phyloP scores from a whole-genome alignment of 37 sponge, comb jelly and placozoan genomes.

The Tethya wilhelma region DNA sequence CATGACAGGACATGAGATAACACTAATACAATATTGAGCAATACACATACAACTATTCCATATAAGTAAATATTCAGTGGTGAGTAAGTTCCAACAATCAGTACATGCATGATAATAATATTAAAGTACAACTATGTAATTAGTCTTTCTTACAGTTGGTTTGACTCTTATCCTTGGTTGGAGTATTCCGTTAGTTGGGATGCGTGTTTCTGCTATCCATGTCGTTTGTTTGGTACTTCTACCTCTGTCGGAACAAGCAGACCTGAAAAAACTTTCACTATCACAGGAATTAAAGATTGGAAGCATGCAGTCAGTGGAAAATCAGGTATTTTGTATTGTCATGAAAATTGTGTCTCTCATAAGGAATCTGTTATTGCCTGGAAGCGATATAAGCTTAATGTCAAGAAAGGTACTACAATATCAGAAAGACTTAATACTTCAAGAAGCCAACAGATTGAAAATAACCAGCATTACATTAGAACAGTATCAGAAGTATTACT shows the following conservation, averaged over 20 bases:
- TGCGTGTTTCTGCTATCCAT: conserved; percentile 55
- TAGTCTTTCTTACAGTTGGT: too few relatives aligned
- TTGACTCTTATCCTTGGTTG: conserved; percentile 40
- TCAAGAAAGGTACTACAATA: conserved; percentile 20
- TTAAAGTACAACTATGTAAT: too few relatives aligned
- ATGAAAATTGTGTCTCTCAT: conserved; percentile 24
- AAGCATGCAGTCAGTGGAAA: conserved; percentile 58
- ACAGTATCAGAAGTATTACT: conserved; percentile 61
- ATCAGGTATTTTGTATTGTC: conserved; percentile 23
- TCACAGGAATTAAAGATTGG: conserved; percentile 38
- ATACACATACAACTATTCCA: too few relatives aligned
- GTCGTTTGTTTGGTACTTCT: conserved; percentile 8
- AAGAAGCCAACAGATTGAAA: conserved; percentile 29
- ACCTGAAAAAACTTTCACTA: conserved; percentile 44
- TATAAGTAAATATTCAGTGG: too few relatives aligned
- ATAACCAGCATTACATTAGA: conserved; percentile 62
- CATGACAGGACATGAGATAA: too few relatives aligned
- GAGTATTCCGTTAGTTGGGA: conserved; percentile 53
- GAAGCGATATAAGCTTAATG: conserved; percentile 16
- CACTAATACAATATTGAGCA: too few relatives aligned
- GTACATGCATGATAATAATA: too few relatives aligned
- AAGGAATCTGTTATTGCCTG: conserved; percentile 40
- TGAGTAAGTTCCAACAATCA: too few relatives aligned
- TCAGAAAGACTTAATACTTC: conserved; percentile 19
- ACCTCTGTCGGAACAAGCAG: not conserved